phyloP scores from a whole-genome alignment of 2,888 invertebrate species.

The Spisula subtruncata region DNA sequence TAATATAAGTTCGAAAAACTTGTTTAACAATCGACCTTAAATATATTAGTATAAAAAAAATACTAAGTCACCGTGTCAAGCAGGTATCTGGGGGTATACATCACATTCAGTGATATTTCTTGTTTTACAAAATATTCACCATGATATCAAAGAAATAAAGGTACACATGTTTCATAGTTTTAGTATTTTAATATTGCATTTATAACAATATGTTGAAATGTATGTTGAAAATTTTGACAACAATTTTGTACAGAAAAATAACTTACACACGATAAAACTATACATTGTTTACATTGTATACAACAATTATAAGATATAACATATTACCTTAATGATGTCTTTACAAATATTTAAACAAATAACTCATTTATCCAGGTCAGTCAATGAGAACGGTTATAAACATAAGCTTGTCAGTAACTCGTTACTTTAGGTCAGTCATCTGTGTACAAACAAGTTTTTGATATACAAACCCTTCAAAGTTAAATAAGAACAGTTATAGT shows the following conservation, averaged over 20 bases:
- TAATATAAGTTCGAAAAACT: too few species aligned
- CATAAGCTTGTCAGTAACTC: too few species aligned
- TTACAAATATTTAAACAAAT: background rate
- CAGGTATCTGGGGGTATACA: too few species aligned
- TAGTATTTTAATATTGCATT: slow-evolving; percentile 54
- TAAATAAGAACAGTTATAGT: background rate
- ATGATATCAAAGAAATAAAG: background rate
- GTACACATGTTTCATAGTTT: background rate
- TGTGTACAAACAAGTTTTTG: background rate
- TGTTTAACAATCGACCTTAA: too few species aligned
- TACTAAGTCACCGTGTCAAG: too few species aligned
- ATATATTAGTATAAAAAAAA: too few species aligned
- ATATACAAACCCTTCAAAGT: background rate
- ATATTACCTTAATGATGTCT: background rate
- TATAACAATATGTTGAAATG: slow-evolving; percentile 48
- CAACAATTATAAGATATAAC: slow-evolving; percentile 6
- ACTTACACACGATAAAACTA: slow-evolving; percentile 19
- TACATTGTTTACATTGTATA: background rate
- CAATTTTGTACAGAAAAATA: slow-evolving; percentile 28
- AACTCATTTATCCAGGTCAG: background rate
- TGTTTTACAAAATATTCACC: background rate
- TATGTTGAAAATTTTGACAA: slow-evolving; percentile 28
- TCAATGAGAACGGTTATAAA: too few species aligned
- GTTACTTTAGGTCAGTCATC: too few species aligned
- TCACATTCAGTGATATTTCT: too few species aligned